A percentile compares a stretch with the other conserved stretches of the same genome.
phyloP scores from a whole-genome alignment of 2,888 invertebrate species.

The Xanthorhoe designata region DNA sequence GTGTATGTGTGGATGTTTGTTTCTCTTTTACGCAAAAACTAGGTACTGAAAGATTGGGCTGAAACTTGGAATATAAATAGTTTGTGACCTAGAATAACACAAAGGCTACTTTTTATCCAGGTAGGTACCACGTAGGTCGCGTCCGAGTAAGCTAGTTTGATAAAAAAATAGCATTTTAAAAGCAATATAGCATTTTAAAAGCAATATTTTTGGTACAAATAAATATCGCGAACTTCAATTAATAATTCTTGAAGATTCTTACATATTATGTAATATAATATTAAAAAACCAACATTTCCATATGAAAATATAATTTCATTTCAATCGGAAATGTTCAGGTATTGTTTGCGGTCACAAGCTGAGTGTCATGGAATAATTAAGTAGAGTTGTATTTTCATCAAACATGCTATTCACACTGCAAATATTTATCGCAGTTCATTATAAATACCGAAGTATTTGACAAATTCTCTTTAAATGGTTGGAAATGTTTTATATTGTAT shows the following conservation, averaged over 20 bases:
- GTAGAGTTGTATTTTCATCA: slow-evolving; percentile 29
- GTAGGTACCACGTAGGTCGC: no score
- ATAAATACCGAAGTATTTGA: slow-evolving; percentile 57
- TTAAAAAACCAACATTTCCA: slow-evolving; percentile 6
- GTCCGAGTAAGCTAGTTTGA: no score
- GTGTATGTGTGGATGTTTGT: no score
- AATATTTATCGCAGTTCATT: slow-evolving; percentile 51
- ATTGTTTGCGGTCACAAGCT: slow-evolving; percentile 33
- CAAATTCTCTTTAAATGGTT: slow-evolving; percentile 31
- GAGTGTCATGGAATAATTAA: slow-evolving; percentile 37
- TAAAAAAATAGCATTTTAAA: no score
- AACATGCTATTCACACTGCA: slow-evolving; percentile 45
- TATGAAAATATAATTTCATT: slow-evolving; percentile 18
- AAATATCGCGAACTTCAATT: not conserved
- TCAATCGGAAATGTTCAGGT: slow-evolving; percentile 26
- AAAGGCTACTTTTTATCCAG: no score
- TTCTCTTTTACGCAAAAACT: no score
- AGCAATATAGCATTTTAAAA: not conserved
- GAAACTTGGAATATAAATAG: no score
- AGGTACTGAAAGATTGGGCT: no score
- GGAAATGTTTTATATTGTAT: no score
- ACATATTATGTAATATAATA: not conserved
- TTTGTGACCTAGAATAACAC: no score
- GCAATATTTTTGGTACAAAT: not conserved
- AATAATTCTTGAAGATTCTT: slow-evolving; percentile 3